A percentile compares a stretch with the other conserved stretches of the same genome.
Evolutionary conservation across 1,140 invertebrate genomes (phyloP).

Genomic region (Aphelenchoides avenae): DNA sequence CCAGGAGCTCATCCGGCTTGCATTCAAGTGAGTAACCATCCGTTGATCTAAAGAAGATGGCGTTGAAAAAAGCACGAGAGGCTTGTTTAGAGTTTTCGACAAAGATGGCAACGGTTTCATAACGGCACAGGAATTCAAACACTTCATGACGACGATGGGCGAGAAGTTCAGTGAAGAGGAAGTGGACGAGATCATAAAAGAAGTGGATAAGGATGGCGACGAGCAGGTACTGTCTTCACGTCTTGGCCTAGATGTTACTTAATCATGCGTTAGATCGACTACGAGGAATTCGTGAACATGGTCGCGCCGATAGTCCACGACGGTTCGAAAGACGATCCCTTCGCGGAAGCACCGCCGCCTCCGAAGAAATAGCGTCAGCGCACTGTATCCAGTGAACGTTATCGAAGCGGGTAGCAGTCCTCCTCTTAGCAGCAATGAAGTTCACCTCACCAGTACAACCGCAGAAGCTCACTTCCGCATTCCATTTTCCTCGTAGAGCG

Average conservation of each 20-base stretch:
- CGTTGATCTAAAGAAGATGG: neutral
- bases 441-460: too few species aligned
- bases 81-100: conserved; percentile 54
- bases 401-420: too few species aligned
- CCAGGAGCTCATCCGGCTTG: conserved; percentile 56
- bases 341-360: conserved; percentile 44
- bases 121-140: conserved; percentile 58
- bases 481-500: too few species aligned
- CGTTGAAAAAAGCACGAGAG: neutral
- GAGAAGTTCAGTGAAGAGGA: conserved; percentile 60
- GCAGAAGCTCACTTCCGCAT: too few species aligned
- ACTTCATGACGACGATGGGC: conserved; percentile 60
- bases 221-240: conserved; percentile 42
- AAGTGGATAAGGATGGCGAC: conserved; percentile 58
- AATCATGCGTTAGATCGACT: conserved; percentile 52
- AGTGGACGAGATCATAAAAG: conserved; percentile 58
- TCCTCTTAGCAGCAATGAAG: too few species aligned
- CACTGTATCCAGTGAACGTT: too few species aligned
- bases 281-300: conserved; percentile 57
- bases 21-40: conserved; percentile 50
- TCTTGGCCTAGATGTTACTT: neutral
- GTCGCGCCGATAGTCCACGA: conserved; percentile 57
- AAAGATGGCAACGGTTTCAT: conserved; percentile 59
- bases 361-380: too few species aligned
- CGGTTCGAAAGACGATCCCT: conserved; percentile 50